Conservation (phyloP, 2,113 vertebrate genomes). For the Pampusana beccarii region DNA sequence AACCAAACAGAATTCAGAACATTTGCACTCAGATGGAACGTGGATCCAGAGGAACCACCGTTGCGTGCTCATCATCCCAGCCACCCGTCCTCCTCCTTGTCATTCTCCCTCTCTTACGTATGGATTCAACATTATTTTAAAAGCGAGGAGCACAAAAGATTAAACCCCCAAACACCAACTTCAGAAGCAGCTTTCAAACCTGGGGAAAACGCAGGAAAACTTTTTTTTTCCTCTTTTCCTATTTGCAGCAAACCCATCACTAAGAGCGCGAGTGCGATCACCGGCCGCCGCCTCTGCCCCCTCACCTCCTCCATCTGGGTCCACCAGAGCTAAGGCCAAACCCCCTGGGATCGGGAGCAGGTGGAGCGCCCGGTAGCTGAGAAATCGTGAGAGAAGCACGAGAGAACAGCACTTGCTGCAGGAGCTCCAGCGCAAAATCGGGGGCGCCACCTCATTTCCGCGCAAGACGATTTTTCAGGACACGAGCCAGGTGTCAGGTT, state of each 20-base stretch:
- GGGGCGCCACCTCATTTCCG: background rate
- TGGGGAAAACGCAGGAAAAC: background rate
- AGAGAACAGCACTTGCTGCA: too few species aligned
- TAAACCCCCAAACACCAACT: background rate
- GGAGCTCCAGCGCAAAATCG: background rate
- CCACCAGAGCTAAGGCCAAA: background rate
- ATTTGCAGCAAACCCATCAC: background rate
- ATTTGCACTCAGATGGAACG: background rate
- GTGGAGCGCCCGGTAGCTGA: background rate
- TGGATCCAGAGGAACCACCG: background rate
- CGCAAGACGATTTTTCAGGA: background rate
- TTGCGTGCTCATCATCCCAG: background rate
- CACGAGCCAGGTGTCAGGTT: background rate
- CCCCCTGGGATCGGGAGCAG: background rate
- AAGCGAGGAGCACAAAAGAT: background rate
- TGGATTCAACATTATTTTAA: background rate
- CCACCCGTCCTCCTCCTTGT: background rate
- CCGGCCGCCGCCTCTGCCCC: background rate
- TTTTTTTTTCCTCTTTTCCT: background rate
- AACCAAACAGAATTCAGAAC: background rate
- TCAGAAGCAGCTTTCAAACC: slow-evolving; percentile 2
- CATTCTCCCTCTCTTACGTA: background rate
- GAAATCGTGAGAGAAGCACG: background rate
- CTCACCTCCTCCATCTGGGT: background rate
- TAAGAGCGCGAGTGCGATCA: background rate